These are phyloP conservation scores for Beris morrisii DNA, from an alignment of 2,888 invertebrate genomes.

Conservation along the genomic window DNA sequence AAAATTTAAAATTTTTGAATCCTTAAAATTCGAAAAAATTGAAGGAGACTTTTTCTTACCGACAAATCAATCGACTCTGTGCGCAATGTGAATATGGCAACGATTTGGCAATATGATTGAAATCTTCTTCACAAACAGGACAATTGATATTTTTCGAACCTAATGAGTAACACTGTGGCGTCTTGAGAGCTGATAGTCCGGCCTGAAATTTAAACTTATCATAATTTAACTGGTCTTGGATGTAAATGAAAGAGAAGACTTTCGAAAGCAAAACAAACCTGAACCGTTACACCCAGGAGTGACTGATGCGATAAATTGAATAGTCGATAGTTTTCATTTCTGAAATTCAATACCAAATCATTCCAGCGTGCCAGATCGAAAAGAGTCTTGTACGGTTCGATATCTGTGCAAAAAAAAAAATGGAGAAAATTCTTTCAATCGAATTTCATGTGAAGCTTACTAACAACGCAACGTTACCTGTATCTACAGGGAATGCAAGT, in stretches of 20 bases:
- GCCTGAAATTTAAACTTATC: slow-evolving; percentile 58
- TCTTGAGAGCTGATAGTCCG: slow-evolving; percentile 93
- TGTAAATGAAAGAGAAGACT: background rate
- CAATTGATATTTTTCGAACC: slow-evolving; percentile 80
- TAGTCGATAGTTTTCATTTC: slow-evolving; percentile 89
- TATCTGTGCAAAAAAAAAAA: slow-evolving; percentile 57
- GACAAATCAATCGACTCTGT: slow-evolving; percentile 92
- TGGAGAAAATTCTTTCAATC: too few species aligned
- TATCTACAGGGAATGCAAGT: slow-evolving; percentile 86
- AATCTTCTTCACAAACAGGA: slow-evolving; percentile 88
- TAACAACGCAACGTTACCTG: slow-evolving; percentile 58
- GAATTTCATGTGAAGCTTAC: slow-evolving; percentile 32
- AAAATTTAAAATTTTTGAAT: slow-evolving; percentile 15
- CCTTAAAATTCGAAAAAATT: background rate
- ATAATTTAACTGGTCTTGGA: background rate
- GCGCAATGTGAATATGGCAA: slow-evolving; percentile 96
- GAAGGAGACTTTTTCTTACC: slow-evolving; percentile 45
- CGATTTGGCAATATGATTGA: slow-evolving; percentile 80
- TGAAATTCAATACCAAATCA: slow-evolving; percentile 83
- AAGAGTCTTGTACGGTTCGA: slow-evolving; percentile 71
- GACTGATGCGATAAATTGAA: slow-evolving; percentile 92
- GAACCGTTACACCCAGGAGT: slow-evolving; percentile 87
- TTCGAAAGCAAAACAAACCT: slow-evolving; percentile 50
- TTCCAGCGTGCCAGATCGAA: slow-evolving; percentile 76
- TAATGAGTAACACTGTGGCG: slow-evolving; percentile 80